These are phyloP conservation scores for Temnothorax curvispinosus DNA, from an alignment of 1,140 invertebrate genomes.

Conservation along the genomic window DNA sequence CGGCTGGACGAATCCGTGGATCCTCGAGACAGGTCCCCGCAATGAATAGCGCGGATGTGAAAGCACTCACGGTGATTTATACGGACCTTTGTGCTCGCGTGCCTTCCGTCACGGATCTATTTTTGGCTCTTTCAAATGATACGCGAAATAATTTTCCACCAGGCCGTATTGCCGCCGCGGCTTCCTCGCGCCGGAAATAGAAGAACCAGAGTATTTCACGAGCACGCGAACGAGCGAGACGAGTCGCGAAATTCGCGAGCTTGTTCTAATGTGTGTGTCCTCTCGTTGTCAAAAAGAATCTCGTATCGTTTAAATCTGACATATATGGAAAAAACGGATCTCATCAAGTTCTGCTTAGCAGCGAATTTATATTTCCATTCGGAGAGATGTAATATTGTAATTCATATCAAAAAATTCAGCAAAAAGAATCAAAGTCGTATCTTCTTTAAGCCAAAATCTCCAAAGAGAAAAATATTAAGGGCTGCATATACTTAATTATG, in stretches of 20 bases:
- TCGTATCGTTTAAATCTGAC: neutral
- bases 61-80: conserved; percentile 10
- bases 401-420: neutral
- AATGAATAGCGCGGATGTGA: neutral
- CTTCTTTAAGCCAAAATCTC: neutral
- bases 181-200: neutral
- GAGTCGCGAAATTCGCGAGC: neutral
- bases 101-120: conserved; percentile 22
- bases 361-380: neutral
- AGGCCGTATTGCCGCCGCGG: neutral
- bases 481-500: neutral
- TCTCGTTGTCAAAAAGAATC: neutral
- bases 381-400: neutral
- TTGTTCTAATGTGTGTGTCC: neutral
- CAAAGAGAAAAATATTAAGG: neutral
- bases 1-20: neutral
- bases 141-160: conserved; percentile 39
- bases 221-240: neutral
- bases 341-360: too few species aligned
- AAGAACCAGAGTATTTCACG: neutral
- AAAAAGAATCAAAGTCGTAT: neutral
- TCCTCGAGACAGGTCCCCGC: neutral
- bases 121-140: conserved; percentile 11
- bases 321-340: neutral
- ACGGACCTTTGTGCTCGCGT: conserved; percentile 1